A percentile compares a stretch with the other conserved stretches of the same genome.
These are phyloP conservation scores for Periphyllus acericola DNA, from an alignment of 2,888 invertebrate species.

Conservation along the genomic window DNA sequence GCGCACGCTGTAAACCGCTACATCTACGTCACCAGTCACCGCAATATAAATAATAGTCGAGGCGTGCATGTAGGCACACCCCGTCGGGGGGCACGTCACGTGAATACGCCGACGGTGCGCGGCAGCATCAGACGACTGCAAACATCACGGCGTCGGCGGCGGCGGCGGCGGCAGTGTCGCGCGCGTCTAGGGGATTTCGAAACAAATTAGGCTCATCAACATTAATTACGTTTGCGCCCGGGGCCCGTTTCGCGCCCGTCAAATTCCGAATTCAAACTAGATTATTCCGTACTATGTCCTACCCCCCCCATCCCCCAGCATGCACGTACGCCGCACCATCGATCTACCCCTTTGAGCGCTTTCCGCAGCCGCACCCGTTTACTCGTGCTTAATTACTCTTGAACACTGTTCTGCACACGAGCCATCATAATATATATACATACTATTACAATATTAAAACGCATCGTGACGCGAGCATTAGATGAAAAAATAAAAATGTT, in stretches of 20 bases:
- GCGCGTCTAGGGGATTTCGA: constrained; percentile 56
- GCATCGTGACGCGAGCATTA: background rate
- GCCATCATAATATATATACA: too few species aligned
- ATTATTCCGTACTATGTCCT: constrained; percentile 4
- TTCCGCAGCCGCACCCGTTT: background rate
- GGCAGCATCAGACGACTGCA: constrained; percentile 33
- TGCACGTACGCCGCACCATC: too few species aligned
- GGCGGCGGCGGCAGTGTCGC: background rate
- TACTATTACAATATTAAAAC: background rate
- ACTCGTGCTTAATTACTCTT: constrained; percentile 10
- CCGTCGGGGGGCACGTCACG: background rate
- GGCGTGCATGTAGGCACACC: too few species aligned
- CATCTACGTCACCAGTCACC: too few species aligned
- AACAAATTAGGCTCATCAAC: constrained; percentile 58
- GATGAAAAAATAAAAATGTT: background rate
- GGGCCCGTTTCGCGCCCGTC: constrained; percentile 50
- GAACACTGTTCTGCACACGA: background rate
- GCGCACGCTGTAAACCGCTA: too few species aligned
- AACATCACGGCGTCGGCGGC: background rate
- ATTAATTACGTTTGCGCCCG: constrained; percentile 54
- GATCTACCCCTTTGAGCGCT: background rate
- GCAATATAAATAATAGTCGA: background rate
- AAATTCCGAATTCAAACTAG: constrained; percentile 53
- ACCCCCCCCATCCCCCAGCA: background rate
- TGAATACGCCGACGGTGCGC: constrained; percentile 1